Percentiles rank a stretch among this genome's conserved stretches.
phyloP scores from a whole-genome alignment of 2,113 vertebrate species.

The Isurus oxyrinchus region DNA sequence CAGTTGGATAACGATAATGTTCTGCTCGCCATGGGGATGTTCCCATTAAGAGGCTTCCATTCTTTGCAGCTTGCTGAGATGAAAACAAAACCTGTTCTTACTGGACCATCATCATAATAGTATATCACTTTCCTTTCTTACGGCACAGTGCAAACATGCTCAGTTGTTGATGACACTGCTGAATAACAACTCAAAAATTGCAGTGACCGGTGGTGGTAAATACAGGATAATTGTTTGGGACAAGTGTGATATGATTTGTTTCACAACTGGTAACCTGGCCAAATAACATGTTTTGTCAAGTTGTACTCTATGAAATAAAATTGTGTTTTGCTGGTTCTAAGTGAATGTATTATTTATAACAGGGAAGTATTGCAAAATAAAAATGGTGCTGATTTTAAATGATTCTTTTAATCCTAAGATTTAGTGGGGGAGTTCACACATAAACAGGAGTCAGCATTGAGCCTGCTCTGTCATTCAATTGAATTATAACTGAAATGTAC shows the following conservation, averaged over 20 bases:
- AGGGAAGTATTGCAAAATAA: slow-evolving; percentile 19
- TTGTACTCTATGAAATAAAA: neutral
- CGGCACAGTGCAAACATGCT: neutral
- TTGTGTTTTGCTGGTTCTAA: neutral
- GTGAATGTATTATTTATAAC: neutral
- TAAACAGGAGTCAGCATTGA: neutral
- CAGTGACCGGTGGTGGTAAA: slow-evolving; percentile 6
- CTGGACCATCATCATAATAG: slow-evolving; percentile 18
- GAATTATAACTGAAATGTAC: neutral
- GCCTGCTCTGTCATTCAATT: neutral
- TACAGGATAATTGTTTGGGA: neutral
- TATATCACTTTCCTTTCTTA: slow-evolving; percentile 1
- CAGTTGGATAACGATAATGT: slow-evolving; percentile 37
- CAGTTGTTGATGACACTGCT: neutral
- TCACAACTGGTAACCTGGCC: neutral
- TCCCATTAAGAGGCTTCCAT: slow-evolving; percentile 36
- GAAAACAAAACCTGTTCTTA: slow-evolving; percentile 35
- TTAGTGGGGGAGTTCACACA: neutral
- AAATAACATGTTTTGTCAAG: slow-evolving; percentile 34
- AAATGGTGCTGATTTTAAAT: neutral
- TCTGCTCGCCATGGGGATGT: slow-evolving; percentile 34
- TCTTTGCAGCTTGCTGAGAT: slow-evolving; percentile 18
- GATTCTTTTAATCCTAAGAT: neutral
- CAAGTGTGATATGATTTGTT: slow-evolving; percentile 11
- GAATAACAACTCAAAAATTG: neutral